Base-by-base conservation (phyloP, 37 sponge, comb jelly and placozoan species). In the Agelas oroides region DNA sequence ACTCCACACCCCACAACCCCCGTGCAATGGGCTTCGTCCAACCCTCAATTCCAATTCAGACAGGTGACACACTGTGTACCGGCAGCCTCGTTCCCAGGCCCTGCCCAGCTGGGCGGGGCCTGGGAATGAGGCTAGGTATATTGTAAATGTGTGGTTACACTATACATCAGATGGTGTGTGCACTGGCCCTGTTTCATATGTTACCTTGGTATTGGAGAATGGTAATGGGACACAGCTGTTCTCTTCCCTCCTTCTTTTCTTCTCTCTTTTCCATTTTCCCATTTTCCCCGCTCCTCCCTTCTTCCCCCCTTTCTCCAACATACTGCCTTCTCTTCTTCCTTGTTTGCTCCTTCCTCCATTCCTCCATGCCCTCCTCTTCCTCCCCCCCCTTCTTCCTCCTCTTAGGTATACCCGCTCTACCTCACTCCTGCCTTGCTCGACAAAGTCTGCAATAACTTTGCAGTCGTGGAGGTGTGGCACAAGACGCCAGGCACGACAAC, bases 391-490 rank as follows among this genome's bases (percentile, higher is more conserved):
- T 8, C 24, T 53, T 12, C n/a, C 1, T 34, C 56, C n/a, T n/a
- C n/a, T n/a, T n/a, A 88, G 90, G 52, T 72, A 1, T 80, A 69
- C 52, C 87, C 94, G 8, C 80, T 92, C 40, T 39, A 31, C 60
- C 72, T 95, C 75, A 87, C 77, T 36, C 36, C 77, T 15, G 41
- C 84, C 25, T 74, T 92, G 12, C 53, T 95, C 37, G 57, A 70
- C 17, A 60, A 90, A 34, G 37, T 96, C 56, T 78, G 84, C 31
- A 89, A 88, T 35, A 84, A 83, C 40, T 79, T 94, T 53, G 66
- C 82, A 14, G 89, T 96, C 16, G 76, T 94, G 53, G 97, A 96
- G 72, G 94, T 96, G 77, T 96, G 97, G 97, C 85, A 93, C 60
- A 93, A 76, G 70, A 84, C 88, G 40, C 78, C 91, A 0, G 84